Conservation (phyloP, 2,797 vertebrate genomes). For the Chelon auratus region DNA sequence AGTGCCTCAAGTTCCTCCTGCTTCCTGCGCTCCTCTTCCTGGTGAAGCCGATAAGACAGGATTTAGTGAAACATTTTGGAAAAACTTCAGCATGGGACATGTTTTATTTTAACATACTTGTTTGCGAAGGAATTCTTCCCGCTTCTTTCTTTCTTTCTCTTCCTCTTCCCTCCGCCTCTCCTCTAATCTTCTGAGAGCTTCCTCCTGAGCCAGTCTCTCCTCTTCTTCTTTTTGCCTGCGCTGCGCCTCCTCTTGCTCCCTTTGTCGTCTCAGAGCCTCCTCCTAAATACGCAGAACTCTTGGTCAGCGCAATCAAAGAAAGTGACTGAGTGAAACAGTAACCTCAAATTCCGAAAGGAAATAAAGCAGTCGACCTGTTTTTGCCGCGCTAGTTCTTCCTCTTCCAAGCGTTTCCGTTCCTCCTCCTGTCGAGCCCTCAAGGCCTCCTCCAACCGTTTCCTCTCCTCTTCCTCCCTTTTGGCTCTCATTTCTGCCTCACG, state of each 20-base stretch:
- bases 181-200: constrained; percentile 90
- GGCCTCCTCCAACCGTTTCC: constrained; percentile 93
- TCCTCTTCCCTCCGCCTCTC: constrained; percentile 91
- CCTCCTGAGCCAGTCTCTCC: constrained; percentile 93
- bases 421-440: constrained; percentile 91
- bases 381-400: constrained; percentile 91
- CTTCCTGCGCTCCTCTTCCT: constrained; percentile 87
- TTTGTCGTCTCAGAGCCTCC: constrained; percentile 90
- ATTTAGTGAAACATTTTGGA: not conserved
- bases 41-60: constrained; percentile 6
- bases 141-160: constrained; percentile 92
- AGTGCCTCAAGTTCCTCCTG: constrained; percentile 94
- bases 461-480: constrained; percentile 95
- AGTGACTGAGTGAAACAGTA: not conserved
- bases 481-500: constrained; percentile 94
- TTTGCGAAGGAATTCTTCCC: constrained; percentile 94
- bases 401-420: constrained; percentile 87
- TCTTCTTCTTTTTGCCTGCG: constrained; percentile 90
- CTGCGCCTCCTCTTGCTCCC: constrained; percentile 92
- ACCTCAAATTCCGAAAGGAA: not conserved
- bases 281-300: constrained; percentile 81
- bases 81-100: not conserved
- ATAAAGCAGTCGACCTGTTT: constrained; percentile 85
- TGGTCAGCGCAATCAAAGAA: constrained; percentile 22
- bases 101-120: constrained; percentile 82